phyloP scores from a whole-genome alignment of 2,797 vertebrate species.

The Spinibarbus caldwelli region DNA sequence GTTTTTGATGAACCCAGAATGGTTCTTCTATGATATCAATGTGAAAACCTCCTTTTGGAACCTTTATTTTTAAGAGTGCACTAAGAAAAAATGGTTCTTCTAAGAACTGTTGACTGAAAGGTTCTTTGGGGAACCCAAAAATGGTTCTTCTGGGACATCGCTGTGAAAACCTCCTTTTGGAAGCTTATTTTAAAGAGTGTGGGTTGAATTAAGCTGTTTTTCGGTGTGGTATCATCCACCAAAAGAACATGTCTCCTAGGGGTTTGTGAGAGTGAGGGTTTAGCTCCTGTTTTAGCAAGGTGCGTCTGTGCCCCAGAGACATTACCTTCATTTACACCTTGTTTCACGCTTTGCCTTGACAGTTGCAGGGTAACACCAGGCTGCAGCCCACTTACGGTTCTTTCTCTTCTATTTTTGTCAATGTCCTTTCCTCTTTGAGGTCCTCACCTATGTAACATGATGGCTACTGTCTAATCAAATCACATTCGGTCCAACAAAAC shows the following conservation, averaged over 20 bases:
- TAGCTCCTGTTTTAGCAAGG: conserved; percentile 37
- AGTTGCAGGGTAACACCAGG: conserved; percentile 36
- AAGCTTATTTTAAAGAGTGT: background rate
- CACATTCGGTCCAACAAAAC: conserved; percentile 24
- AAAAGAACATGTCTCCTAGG: background rate
- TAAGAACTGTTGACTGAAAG: background rate
- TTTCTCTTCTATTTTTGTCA: conserved; percentile 53
- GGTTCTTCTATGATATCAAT: background rate
- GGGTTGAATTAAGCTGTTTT: background rate
- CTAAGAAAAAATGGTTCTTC: background rate
- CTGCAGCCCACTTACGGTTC: conserved; percentile 23
- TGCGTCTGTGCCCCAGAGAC: conserved; percentile 34
- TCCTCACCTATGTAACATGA: conserved; percentile 37
- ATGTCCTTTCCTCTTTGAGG: conserved; percentile 48
- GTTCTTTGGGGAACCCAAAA: background rate
- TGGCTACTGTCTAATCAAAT: conserved; percentile 44
- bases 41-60: background rate
- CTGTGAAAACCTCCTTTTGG: background rate
- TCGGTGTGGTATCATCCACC: background rate
- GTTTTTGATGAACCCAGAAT: background rate
- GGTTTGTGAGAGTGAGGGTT: conserved; percentile 9
- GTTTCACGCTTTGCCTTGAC: conserved; percentile 45
- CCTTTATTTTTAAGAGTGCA: background rate
- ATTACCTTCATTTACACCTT: conserved; percentile 39
- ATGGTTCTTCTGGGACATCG: background rate